A percentile compares a stretch with the other conserved stretches of the same genome.
These are phyloP conservation scores for Scaptomyza hsui DNA, from an alignment of 1,140 invertebrate genomes.

Conservation along the genomic window DNA sequence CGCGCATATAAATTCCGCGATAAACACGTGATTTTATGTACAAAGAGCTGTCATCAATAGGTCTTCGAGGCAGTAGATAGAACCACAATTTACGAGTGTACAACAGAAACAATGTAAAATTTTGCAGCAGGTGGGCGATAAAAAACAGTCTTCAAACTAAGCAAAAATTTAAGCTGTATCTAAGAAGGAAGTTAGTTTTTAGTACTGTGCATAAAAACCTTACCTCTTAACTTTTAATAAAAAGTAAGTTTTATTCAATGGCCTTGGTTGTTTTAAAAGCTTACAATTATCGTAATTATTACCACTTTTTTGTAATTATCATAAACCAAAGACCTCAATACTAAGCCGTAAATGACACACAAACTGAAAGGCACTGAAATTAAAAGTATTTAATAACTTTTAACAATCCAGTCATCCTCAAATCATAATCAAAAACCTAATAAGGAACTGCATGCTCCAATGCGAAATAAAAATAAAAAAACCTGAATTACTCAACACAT, in stretches of 20 bases:
- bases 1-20: conserved; percentile 72
- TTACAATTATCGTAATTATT: conserved; percentile 46
- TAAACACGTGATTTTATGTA: conserved; percentile 79
- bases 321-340: conserved; percentile 25
- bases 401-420: conserved; percentile 8
- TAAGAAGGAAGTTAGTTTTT: not conserved
- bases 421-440: conserved; percentile 21
- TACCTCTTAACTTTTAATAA: too few relatives aligned
- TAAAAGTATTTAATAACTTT: conserved; percentile 6
- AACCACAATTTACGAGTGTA: conserved; percentile 20
- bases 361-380: not conserved
- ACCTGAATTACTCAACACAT: conserved; percentile 36
- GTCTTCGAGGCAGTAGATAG: conserved; percentile 12
- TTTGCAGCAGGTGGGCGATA: not conserved
- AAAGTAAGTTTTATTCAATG: conserved; percentile 5
- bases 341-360: conserved; percentile 9
- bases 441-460: conserved; percentile 37
- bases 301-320: conserved; percentile 25
- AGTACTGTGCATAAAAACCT: conserved; percentile 20
- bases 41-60: conserved; percentile 45
- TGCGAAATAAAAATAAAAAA: conserved; percentile 12
- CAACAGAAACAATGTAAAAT: not conserved
- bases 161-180: not conserved
- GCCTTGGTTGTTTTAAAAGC: conserved; percentile 17
- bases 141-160: not conserved